Conservation (phyloP, 2,797 vertebrate species). For the Sternotherus odoratus region DNA sequence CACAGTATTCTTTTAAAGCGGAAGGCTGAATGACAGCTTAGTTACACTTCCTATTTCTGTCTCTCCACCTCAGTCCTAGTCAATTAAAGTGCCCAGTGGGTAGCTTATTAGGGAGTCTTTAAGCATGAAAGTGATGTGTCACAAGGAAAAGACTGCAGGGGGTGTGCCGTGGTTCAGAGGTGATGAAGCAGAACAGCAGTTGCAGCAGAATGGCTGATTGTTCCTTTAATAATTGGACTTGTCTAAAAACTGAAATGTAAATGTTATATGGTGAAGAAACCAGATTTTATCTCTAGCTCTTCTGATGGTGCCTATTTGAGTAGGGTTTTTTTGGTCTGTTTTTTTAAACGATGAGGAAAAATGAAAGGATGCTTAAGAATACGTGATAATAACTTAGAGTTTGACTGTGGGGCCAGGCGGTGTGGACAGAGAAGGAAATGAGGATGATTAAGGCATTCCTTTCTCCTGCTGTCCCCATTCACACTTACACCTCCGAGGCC, state of each 20-base stretch:
- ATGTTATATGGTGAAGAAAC: background rate
- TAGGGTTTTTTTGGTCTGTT: background rate
- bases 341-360: background rate
- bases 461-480: background rate
- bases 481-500: background rate
- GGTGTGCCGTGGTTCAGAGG: background rate
- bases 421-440: background rate
- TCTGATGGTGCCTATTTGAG: background rate
- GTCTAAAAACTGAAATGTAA: background rate
- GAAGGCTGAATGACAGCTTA: background rate
- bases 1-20: background rate
- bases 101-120: constrained; percentile 7
- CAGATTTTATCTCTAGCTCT: background rate
- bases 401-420: background rate
- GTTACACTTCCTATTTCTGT: background rate
- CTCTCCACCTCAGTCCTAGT: background rate
- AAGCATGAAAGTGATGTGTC: background rate
- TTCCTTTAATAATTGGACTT: background rate
- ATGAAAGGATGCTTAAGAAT: background rate
- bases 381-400: background rate
- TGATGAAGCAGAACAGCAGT: background rate
- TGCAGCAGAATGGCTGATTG: background rate
- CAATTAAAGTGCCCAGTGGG: background rate
- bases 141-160: background rate
- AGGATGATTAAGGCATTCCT: background rate